Evolutionary conservation across 2,113 vertebrate species (phyloP).

Genomic region (Abramis brama): DNA sequence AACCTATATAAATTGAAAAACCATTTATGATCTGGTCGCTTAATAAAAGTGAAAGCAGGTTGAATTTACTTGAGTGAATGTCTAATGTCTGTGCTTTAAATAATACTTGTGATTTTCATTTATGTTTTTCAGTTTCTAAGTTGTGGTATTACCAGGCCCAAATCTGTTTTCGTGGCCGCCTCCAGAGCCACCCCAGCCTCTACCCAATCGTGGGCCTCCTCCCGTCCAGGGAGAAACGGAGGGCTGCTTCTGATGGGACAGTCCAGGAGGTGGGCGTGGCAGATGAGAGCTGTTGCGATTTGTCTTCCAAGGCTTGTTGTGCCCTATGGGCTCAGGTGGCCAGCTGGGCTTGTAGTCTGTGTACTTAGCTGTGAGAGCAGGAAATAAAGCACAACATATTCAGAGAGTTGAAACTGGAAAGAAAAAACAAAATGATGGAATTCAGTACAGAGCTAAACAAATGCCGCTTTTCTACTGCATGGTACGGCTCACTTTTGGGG

Average conservation of each 20-base stretch:
- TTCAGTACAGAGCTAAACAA: background rate
- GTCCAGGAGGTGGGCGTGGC: slow-evolving; percentile 92
- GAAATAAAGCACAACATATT: slow-evolving; percentile 18
- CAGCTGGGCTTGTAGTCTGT: slow-evolving; percentile 97
- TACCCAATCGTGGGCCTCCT: slow-evolving; percentile 87
- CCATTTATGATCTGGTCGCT: no score
- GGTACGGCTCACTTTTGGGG: no score
- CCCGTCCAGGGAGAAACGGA: slow-evolving; percentile 91
- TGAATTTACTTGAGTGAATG: background rate
- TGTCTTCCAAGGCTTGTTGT: slow-evolving; percentile 98
- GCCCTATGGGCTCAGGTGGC: slow-evolving; percentile 98
- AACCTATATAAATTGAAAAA: slow-evolving; percentile 71
- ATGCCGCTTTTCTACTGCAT: no score
- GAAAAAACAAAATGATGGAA: background rate
- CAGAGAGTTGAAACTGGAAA: background rate
- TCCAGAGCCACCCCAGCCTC: slow-evolving; percentile 84
- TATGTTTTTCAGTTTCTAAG: background rate
- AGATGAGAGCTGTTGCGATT: slow-evolving; percentile 92
- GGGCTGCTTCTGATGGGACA: slow-evolving; percentile 91
- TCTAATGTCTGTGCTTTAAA: background rate
- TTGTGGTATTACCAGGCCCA: slow-evolving; percentile 81
- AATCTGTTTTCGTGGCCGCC: slow-evolving; percentile 83
- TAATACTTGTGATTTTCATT: background rate
- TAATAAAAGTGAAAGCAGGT: background rate
- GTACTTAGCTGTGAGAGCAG: slow-evolving; percentile 87